Base-by-base conservation (phyloP, 2,888 invertebrate species). In the Rhopalosiphum nymphaeae region DNA sequence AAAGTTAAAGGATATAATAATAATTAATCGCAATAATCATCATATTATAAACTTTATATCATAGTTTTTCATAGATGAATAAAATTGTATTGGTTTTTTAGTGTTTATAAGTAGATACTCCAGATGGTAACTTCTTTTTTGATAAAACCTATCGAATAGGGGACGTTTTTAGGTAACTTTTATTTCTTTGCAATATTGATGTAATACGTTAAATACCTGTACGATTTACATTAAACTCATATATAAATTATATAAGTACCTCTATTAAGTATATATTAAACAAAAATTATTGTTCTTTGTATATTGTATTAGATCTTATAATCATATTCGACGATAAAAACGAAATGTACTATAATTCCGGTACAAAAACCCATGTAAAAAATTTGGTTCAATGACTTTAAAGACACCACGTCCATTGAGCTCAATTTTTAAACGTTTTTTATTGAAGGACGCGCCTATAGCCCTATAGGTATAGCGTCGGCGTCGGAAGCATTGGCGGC, bases 351-450 rank as follows among this genome's bases (percentile, higher is more conserved):
- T 78, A 78, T 36, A 36, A 21, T 78, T 78, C 36, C 9, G 78
- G 36, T 0, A 36, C 78, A 36, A 78, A 78, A 21, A 78, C 78
- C 78, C 78, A 21, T 36, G 78, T 78, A 21, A 78, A 67, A 36
- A 36, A 78, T 36, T 36, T 36, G 78, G 78, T 78, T 78, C 78
- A 78, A 36, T 78, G 78, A 78, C 36, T 78, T 78, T 36, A 3
- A 78, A 78, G 78, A 78, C 21, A 9, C 78, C 78, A 78, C 36
- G 78, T 78, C 21, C 36, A 78, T 78, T 42, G 78, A 13, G 36
- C 78, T 78, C 36, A 21, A 78, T 78, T 78, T 78, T 78, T 78
- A 78, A 78, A 78, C 78, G 78, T 78, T 78, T 78, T 78, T 36
- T 78, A 10, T 78, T 9, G 78, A 78, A 78, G 78, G 78, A 36